Evolutionary conservation across 92 coral and sea anemone species (phyloP).

Genomic region (Umimayanthus chanpuru): DNA sequence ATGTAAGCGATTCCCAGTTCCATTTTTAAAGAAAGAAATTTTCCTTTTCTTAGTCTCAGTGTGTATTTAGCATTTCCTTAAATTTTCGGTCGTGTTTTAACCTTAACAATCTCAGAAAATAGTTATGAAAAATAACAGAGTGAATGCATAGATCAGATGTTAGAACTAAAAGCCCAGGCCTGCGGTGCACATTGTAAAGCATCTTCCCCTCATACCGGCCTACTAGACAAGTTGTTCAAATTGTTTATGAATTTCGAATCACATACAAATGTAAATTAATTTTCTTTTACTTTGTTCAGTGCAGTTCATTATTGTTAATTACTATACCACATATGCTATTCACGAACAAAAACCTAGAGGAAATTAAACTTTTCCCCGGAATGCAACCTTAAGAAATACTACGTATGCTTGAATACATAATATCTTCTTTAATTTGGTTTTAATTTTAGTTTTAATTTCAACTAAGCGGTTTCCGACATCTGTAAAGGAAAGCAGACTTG

Average conservation of each 20-base stretch:
- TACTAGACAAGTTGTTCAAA: not conserved
- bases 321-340: no score
- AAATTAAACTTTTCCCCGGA: not conserved
- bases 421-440: no score
- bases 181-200: not conserved
- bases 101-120: no score
- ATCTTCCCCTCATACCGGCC: not conserved
- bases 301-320: not conserved
- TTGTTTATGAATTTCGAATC: not conserved
- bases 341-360: not conserved
- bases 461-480: not conserved
- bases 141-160: not conserved
- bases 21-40: no score
- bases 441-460: no score
- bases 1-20: no score
- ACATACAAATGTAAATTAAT: not conserved
- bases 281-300: not conserved
- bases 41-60: no score
- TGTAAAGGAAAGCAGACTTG: no score
- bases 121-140: no score
- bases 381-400: not conserved
- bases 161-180: not conserved
- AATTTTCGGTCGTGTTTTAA: no score
- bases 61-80: no score
- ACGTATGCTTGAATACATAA: not conserved